Conservation (phyloP, 2,797 vertebrate species). For the Pipistrellus nathusii region DNA sequence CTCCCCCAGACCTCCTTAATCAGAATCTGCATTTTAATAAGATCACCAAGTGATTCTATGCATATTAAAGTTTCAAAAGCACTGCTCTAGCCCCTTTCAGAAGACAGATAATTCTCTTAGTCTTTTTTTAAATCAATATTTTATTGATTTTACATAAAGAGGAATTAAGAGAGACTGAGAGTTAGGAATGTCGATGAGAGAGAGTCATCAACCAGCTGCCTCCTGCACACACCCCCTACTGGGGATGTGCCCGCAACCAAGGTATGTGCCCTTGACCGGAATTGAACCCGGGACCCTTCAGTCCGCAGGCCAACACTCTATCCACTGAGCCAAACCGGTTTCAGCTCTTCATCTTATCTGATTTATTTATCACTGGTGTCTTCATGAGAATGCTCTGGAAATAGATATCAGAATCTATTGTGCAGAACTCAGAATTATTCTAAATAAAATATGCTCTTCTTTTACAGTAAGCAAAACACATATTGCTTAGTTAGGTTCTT, state of each 20-base stretch:
- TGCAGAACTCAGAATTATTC: slow-evolving; percentile 21
- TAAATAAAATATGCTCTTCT: not conserved
- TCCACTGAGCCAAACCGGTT: too few species aligned
- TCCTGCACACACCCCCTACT: too few species aligned
- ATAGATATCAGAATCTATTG: not conserved
- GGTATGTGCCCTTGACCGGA: too few species aligned
- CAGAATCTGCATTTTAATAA: not conserved
- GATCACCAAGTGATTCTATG: not conserved
- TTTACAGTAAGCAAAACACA: not conserved
- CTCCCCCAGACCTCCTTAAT: not conserved
- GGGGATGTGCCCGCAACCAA: too few species aligned
- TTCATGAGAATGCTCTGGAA: not conserved
- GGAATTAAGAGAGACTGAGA: too few species aligned
- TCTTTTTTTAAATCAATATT: not conserved
- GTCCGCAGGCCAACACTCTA: too few species aligned
- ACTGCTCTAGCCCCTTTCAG: not conserved
- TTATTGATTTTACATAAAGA: too few species aligned
- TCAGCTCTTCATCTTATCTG: not conserved
- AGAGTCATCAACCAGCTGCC: too few species aligned
- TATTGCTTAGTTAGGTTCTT: not conserved
- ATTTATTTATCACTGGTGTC: not conserved
- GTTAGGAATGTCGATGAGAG: too few species aligned
- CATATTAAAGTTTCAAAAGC: not conserved
- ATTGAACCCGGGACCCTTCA: too few species aligned
- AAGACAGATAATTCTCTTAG: not conserved